Percentiles rank a stretch among this genome's conserved stretches.
These are phyloP conservation scores for Coptodon bakossiorum DNA, from an alignment of 2,113 vertebrate genomes.

Conservation along the genomic window DNA sequence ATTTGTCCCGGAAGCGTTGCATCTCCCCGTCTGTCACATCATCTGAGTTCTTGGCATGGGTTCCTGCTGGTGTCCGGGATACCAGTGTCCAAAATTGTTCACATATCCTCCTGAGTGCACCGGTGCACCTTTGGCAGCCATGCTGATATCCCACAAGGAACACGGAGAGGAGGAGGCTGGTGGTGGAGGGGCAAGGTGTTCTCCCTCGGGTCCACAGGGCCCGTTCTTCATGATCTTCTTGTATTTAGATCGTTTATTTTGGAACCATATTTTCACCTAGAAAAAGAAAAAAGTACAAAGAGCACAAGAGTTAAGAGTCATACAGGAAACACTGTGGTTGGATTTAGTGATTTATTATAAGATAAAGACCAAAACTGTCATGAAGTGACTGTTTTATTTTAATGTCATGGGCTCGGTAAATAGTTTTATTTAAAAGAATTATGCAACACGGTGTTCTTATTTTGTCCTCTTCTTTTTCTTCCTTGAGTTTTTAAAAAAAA, in stretches of 20 bases:
- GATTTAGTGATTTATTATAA: neutral
- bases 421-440: neutral
- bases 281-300: neutral
- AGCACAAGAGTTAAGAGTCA: neutral
- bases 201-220: slow-evolving; percentile 71
- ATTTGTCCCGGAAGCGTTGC: neutral
- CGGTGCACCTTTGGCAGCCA: slow-evolving; percentile 70
- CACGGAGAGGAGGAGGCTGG: slow-evolving; percentile 75
- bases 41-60: slow-evolving; percentile 74
- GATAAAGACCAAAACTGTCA: neutral
- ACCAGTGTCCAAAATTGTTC: slow-evolving; percentile 85
- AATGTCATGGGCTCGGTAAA: neutral
- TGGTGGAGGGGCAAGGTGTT: slow-evolving; percentile 61
- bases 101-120: slow-evolving; percentile 74
- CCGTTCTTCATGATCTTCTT: slow-evolving; percentile 93
- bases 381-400: neutral
- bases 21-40: slow-evolving; percentile 72
- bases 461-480: neutral
- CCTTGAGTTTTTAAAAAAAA: neutral
- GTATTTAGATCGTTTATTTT: slow-evolving; percentile 80
- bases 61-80: slow-evolving; percentile 79
- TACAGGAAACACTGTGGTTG: neutral
- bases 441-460: neutral
- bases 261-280: slow-evolving; percentile 94
- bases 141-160: slow-evolving; percentile 80